Evolutionary conservation across 2,113 vertebrate species (phyloP).

Genomic region (Neotragus pygmaeus): DNA sequence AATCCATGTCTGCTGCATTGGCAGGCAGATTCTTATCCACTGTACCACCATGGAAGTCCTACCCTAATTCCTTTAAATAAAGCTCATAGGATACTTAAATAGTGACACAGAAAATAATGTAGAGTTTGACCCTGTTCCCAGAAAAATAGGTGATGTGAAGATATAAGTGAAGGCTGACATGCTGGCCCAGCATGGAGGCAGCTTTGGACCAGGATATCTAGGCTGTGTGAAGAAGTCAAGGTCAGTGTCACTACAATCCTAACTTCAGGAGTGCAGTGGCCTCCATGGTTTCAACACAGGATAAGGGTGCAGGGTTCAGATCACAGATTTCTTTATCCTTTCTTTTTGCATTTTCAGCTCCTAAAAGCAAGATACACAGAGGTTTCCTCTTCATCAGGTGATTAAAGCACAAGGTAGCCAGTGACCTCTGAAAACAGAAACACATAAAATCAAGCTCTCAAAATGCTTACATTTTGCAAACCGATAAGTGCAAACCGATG

Average conservation of each 20-base stretch:
- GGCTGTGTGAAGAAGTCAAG: not conserved
- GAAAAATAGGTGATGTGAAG: not conserved
- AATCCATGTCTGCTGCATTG: not conserved
- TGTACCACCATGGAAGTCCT: not conserved
- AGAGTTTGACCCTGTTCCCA: not conserved
- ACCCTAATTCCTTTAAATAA: not conserved
- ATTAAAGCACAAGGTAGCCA: constrained; percentile 74
- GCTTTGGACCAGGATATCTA: not conserved
- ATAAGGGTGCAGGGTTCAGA: not conserved
- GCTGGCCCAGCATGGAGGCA: not conserved
- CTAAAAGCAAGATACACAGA: constrained; percentile 73
- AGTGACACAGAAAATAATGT: not conserved
- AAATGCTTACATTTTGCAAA: constrained; percentile 45
- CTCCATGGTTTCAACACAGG: not conserved
- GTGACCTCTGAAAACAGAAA: constrained; percentile 70
- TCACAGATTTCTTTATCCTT: not conserved
- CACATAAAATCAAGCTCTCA: constrained; percentile 53
- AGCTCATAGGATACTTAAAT: not conserved
- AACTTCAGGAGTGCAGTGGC: not conserved
- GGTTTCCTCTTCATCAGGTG: constrained; percentile 71
- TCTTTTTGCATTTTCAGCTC: constrained; percentile 21
- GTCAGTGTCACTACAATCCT: not conserved
- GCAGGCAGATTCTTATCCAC: not conserved
- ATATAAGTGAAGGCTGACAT: not conserved
- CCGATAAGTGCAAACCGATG: not conserved